These are phyloP conservation scores for Anas platyrhynchos DNA, from an alignment of 2,113 vertebrate genomes.

Conservation along the genomic window DNA sequence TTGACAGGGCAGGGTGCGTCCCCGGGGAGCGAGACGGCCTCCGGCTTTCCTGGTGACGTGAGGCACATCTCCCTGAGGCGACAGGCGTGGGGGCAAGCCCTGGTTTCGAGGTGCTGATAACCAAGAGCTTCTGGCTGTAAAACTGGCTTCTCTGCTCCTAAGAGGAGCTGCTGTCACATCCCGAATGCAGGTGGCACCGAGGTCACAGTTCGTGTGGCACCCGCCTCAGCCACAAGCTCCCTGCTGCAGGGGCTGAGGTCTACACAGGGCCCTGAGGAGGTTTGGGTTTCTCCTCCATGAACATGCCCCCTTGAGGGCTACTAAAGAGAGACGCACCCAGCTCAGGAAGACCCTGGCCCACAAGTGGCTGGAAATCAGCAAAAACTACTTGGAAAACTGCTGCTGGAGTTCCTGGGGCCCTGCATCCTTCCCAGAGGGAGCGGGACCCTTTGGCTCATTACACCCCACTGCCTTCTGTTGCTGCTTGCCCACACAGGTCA, in stretches of 20 bases:
- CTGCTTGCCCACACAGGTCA: not conserved
- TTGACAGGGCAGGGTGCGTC: not conserved
- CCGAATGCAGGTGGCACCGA: not conserved
- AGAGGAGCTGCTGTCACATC: not conserved
- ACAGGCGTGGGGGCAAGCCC: not conserved
- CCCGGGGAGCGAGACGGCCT: fast-evolving
- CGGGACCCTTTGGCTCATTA: fast-evolving
- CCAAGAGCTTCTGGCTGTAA: not conserved
- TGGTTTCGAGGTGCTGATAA: not conserved
- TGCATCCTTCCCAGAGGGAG: not conserved
- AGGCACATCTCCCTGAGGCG: fast-evolving
- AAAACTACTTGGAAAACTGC: not conserved
- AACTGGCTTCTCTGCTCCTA: not conserved
- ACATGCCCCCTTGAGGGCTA: fast-evolving
- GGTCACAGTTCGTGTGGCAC: not conserved
- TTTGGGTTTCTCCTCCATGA: not conserved
- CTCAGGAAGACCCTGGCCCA: not conserved
- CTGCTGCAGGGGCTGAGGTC: not conserved
- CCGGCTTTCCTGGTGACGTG: not conserved
- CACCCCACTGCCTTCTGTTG: fast-evolving
- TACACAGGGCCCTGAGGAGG: too few relatives aligned
- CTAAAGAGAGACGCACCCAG: not conserved
- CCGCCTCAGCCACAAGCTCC: not conserved
- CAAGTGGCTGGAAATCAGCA: not conserved
- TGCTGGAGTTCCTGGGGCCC: not conserved